A percentile compares a stretch with the other conserved stretches of the same genome.
Evolutionary conservation across 1,140 invertebrate species (phyloP).

Genomic region (Drosophila tsacasi): DNA sequence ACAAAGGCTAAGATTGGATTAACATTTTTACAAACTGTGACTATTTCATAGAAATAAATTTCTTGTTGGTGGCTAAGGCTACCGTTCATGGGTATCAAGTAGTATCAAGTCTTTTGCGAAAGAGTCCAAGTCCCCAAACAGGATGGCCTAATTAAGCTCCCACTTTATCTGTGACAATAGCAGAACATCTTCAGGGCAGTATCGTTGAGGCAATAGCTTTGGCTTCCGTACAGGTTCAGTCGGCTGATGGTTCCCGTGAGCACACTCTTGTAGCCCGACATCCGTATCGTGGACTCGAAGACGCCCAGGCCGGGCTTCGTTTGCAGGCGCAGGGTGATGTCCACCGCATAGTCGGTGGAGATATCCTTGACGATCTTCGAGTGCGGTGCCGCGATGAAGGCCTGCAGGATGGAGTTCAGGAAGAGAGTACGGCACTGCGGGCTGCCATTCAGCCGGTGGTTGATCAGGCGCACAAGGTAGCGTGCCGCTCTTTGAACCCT

Average conservation of each 20-base stretch:
- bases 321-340: conserved; percentile 89
- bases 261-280: conserved; percentile 85
- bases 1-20: conserved; percentile 37
- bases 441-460: conserved; percentile 87
- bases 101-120: conserved; percentile 52
- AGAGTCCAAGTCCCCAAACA: neutral
- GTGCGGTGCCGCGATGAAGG: conserved; percentile 72
- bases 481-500: conserved; percentile 86
- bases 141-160: too few relatives aligned
- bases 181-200: conserved; percentile 92
- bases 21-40: conserved; percentile 40
- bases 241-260: conserved; percentile 90
- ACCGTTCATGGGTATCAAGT: conserved; percentile 45
- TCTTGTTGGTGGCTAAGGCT: conserved; percentile 35
- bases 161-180: conserved; percentile 87
- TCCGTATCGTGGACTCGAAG: conserved; percentile 91
- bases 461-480: conserved; percentile 88
- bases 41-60: conserved; percentile 60
- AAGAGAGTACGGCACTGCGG: conserved; percentile 86
- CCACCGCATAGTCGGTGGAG: conserved; percentile 85
- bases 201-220: conserved; percentile 91
- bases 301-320: conserved; percentile 89
- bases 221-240: conserved; percentile 92
- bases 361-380: conserved; percentile 81
- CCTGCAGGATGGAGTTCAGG: conserved; percentile 80